Evolutionary conservation across 2,113 vertebrate species (phyloP), one percentile per base, ranked within the genome.

Genomic region (Pachypanchax playfairii): DNA sequence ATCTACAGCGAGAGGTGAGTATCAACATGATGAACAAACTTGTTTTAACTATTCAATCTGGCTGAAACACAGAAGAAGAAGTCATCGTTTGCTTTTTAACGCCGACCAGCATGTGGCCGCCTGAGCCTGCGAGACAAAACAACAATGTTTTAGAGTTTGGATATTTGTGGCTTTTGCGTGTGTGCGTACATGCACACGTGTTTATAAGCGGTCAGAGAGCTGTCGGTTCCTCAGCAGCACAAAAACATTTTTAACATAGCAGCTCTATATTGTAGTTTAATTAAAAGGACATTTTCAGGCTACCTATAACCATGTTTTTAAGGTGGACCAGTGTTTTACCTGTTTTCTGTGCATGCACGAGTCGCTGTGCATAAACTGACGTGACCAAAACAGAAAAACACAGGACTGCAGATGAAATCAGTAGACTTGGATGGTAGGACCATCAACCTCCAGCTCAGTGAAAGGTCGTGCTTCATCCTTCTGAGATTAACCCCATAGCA

Each of bases 71-170:
- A 98, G 96, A 96, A 98, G 94, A 12, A 99, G 89, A 60, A 99
- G 94, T 46, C 97, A 94, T 69, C 97, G 92, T 90, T 99, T 99
- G 3, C 97, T 97, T 90, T 99, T 99, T 62, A 99, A 80, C 70
- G 99, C 97, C 0, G 97, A 99, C 97, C 97, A 99, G 87, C 97
- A 99, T 1, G 97, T 97, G 3, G 97, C 99, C 5, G 96, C 96
- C 61, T 99, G 84, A 64, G 97, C 97, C 97, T 99, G 26, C 1
- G 2, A 72, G 51, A 77, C 49, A 35, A 80, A 64, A 68, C 13
- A 75, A 28, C 17, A 20, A 11, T 17, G 12, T 67, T 56, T 64
- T 18, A 10, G 1, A 9, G 20, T 9, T 0, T n/a, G n/a, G n/a
- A n/a, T n/a, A n/a, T n/a, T 0, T 3, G 26, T 11, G 5, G 17